phyloP scores from a whole-genome alignment of 2,113 vertebrate species.

The Actinemys pallida region DNA sequence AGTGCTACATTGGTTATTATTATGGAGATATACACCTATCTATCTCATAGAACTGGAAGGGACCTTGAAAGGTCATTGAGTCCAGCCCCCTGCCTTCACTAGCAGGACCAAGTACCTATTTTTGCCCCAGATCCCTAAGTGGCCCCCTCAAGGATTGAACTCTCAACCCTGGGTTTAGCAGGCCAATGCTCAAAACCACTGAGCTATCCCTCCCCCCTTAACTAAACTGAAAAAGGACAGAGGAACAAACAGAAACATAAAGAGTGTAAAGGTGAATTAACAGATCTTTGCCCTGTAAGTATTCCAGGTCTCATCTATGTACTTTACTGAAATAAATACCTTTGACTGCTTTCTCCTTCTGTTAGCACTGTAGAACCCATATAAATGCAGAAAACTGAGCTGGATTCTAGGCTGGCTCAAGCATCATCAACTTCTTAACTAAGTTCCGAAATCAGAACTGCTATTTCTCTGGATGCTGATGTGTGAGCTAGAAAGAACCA shows the following conservation, averaged over 20 bases:
- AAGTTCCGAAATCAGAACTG: not conserved
- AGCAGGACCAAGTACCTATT: too few species aligned
- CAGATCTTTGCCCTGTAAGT: not conserved
- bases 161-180: too few species aligned
- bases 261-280: slow-evolving; percentile 28
- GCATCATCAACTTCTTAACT: not conserved
- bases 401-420: slow-evolving; percentile 8
- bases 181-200: too few species aligned
- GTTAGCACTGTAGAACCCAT: slow-evolving; percentile 1
- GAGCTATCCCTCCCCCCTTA: not conserved
- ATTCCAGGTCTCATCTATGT: slow-evolving; percentile 31
- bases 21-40: too few species aligned
- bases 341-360: slow-evolving; percentile 5
- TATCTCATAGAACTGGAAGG: too few species aligned
- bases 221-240: not conserved
- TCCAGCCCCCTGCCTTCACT: too few species aligned
- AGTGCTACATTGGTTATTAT: not conserved
- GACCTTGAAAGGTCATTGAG: too few species aligned
- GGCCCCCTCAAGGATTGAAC: too few species aligned
- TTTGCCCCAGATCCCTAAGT: too few species aligned
- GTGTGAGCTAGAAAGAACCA: not conserved
- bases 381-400: not conserved
- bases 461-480: not conserved
- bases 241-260: not conserved
- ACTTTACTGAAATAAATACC: slow-evolving; percentile 35